These are phyloP conservation scores for Talpa occidentalis DNA, from an alignment of 2,113 vertebrate genomes.

Conservation along the genomic window DNA sequence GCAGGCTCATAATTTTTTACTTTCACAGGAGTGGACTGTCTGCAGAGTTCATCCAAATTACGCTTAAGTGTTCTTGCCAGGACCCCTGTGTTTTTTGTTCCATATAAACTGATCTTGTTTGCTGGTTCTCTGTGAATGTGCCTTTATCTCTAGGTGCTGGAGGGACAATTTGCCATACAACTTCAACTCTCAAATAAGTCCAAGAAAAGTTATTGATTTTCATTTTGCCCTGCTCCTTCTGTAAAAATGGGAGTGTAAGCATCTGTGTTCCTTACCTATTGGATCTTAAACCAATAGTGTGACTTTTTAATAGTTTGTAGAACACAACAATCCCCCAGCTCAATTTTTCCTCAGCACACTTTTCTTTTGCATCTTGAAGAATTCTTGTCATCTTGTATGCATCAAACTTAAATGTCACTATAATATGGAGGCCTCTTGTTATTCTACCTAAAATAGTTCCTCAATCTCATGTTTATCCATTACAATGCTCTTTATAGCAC, in stretches of 20 bases:
- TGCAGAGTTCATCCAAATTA: background rate
- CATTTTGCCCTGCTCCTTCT: background rate
- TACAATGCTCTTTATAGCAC: background rate
- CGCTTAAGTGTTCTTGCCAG: background rate
- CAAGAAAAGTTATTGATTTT: background rate
- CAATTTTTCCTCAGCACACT: background rate
- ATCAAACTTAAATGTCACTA: background rate
- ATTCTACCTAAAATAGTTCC: background rate
- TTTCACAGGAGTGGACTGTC: background rate
- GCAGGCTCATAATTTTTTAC: background rate
- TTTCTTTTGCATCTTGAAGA: background rate
- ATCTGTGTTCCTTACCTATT: background rate
- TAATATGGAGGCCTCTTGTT: background rate
- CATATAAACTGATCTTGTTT: accelerated
- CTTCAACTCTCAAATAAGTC: background rate
- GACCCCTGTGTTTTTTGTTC: accelerated
- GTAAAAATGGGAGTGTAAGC: background rate
- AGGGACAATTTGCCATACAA: background rate
- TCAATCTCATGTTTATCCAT: background rate
- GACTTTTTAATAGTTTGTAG: background rate
- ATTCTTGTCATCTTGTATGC: background rate
- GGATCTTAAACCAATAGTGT: background rate
- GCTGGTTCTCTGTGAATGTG: background rate
- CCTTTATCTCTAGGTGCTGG: background rate
- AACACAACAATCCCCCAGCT: background rate